phyloP scores from a whole-genome alignment of 2,888 invertebrate species.

The Macrosoma leucophasiata region DNA sequence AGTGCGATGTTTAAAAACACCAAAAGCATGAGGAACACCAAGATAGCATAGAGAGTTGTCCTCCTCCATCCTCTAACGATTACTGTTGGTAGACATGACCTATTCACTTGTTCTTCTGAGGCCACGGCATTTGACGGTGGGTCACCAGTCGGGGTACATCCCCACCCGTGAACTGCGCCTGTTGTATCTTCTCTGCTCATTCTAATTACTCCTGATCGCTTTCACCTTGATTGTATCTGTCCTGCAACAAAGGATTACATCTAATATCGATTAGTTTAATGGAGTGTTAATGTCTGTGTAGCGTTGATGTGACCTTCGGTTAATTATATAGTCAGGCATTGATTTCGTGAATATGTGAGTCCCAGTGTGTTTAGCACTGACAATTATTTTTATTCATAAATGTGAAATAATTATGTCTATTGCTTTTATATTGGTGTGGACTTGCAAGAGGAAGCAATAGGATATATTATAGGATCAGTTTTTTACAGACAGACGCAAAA shows the following conservation, averaged over 20 bases:
- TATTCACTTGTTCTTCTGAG: slow-evolving; percentile 25
- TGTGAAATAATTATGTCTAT: too few relatives aligned
- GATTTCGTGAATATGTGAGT: slow-evolving; percentile 12
- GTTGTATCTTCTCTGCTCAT: slow-evolving; percentile 45
- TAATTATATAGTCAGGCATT: slow-evolving; percentile 5
- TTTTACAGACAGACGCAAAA: too few relatives aligned
- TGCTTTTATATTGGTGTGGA: too few relatives aligned
- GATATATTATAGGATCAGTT: too few relatives aligned
- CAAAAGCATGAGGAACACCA: slow-evolving; percentile 88
- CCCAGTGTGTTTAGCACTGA: too few relatives aligned
- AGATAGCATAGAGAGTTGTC: slow-evolving; percentile 90
- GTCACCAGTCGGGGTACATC: slow-evolving; percentile 61
- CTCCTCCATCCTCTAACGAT: slow-evolving; percentile 89
- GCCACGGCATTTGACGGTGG: slow-evolving; percentile 38
- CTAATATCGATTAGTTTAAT: slow-evolving; percentile 18
- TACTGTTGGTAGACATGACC: slow-evolving; percentile 40
- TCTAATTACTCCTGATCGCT: slow-evolving; percentile 18
- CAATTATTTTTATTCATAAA: too few relatives aligned
- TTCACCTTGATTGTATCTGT: slow-evolving; percentile 27
- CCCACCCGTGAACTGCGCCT: slow-evolving; percentile 56
- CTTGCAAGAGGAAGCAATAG: too few relatives aligned
- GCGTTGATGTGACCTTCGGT: slow-evolving; percentile 4
- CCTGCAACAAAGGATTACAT: slow-evolving; percentile 45
- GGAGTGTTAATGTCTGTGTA: slow-evolving; percentile 16
- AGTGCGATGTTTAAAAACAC: slow-evolving; percentile 96